Conservation (phyloP, 2,888 invertebrate genomes). For the Caenorhabditis angaria region DNA sequence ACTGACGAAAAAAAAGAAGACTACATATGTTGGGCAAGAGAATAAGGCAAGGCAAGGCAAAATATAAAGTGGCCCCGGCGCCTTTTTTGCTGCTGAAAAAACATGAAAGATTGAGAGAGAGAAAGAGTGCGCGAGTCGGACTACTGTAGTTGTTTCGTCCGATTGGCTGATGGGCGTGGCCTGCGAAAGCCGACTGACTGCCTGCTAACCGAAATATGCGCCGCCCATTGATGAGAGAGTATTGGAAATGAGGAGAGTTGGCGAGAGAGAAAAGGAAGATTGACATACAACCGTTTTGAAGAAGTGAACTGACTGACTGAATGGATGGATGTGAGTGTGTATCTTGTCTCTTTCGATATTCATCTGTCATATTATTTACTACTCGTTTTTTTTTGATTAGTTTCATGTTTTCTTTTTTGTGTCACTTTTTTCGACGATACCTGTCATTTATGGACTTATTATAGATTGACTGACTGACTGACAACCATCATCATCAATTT, state of each 20-base stretch:
- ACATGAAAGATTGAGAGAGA: neutral
- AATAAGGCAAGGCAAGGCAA: neutral
- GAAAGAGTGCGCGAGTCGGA: neutral
- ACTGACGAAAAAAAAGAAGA: neutral
- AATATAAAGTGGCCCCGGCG: slow-evolving; percentile 1
- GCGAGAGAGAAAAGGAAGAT: slow-evolving; percentile 24
- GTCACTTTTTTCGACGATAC: slow-evolving; percentile 9
- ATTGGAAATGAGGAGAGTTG: neutral
- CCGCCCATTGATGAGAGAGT: slow-evolving; percentile 3
- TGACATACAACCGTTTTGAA: slow-evolving; percentile 52
- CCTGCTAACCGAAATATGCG: neutral
- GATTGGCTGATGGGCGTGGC: slow-evolving; percentile 12
- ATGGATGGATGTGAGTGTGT: slow-evolving; percentile 31
- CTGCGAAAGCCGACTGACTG: slow-evolving; percentile 8
- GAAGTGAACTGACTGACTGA: slow-evolving; percentile 1
- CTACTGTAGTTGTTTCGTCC: neutral
- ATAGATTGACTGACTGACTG: too few relatives aligned
- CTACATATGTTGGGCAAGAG: neutral
- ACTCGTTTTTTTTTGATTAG: slow-evolving; percentile 11
- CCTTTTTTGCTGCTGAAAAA: neutral
- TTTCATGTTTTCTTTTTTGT: neutral
- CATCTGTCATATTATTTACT: slow-evolving; percentile 48
- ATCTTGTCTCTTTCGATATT: slow-evolving; percentile 49
- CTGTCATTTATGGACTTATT: neutral
- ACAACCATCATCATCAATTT: slow-evolving; percentile 6